A percentile compares a stretch with the other conserved stretches of the same genome.
These are phyloP conservation scores for Apolygus lucorum DNA, from an alignment of 1,140 invertebrate species.

Conservation along the genomic window DNA sequence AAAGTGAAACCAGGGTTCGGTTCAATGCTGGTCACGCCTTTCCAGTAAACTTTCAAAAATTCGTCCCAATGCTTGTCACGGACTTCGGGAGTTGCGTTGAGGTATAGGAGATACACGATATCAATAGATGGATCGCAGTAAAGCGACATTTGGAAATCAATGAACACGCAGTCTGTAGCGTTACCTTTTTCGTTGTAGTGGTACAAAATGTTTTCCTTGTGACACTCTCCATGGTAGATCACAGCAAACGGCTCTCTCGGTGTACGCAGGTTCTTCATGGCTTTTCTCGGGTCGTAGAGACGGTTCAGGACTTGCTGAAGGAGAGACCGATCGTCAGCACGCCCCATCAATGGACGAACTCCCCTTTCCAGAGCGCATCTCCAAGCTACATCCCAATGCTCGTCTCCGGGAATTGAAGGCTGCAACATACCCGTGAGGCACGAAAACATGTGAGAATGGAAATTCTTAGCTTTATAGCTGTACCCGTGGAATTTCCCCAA, in stretches of 20 bases:
- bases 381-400: not conserved
- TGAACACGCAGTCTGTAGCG: not conserved
- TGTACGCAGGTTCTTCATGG: not conserved
- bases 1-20: conserved; percentile 12
- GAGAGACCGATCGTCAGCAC: not conserved
- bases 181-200: conserved; percentile 1
- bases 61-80: conserved; percentile 15
- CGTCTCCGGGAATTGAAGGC: not conserved
- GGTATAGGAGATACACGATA: conserved; percentile 1
- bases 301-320: conserved; percentile 4
- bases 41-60: conserved; percentile 17
- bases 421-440: not conserved
- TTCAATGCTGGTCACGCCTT: conserved; percentile 10
- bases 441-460: not conserved
- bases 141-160: conserved; percentile 16
- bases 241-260: conserved; percentile 6
- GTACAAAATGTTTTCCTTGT: conserved; percentile 10
- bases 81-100: not conserved
- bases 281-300: not conserved
- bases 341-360: not conserved
- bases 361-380: not conserved
- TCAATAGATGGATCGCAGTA: conserved; percentile 7
- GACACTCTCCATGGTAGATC: conserved; percentile 10
- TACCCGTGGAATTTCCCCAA: conserved; percentile 13
- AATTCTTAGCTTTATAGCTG: conserved; percentile 18